These are phyloP conservation scores for Cacoxenus indagator DNA, from an alignment of 2,888 invertebrate species.

Conservation along the genomic window DNA sequence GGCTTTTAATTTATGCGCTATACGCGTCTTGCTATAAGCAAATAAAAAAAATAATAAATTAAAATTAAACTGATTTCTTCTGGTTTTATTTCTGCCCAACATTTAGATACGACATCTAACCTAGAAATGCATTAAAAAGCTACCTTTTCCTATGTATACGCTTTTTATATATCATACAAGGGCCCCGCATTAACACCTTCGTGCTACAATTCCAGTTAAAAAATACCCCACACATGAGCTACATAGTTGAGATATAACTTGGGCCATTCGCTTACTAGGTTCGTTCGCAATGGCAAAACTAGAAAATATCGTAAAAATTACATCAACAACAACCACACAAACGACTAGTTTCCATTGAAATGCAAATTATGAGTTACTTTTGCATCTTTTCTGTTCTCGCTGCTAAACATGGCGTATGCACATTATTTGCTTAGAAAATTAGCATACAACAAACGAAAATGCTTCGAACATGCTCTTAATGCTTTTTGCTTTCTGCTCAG, in stretches of 20 bases:
- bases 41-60: too few species aligned
- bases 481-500: conserved; percentile 8
- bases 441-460: conserved; percentile 39
- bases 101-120: too few species aligned
- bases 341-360: conserved; percentile 43
- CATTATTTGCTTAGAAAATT: conserved; percentile 52
- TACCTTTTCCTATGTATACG: conserved; percentile 36
- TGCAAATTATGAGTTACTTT: conserved; percentile 43
- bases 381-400: conserved; percentile 9
- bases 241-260: background rate
- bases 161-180: background rate
- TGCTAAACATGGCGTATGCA: conserved; percentile 30
- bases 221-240: conserved; percentile 11
- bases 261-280: conserved; percentile 23
- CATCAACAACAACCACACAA: conserved; percentile 48
- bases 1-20: conserved; percentile 32
- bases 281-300: conserved; percentile 17
- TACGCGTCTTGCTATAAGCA: too few species aligned
- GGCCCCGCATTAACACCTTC: conserved; percentile 49
- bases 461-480: conserved; percentile 35
- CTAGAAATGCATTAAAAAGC: conserved; percentile 25
- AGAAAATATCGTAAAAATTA: conserved; percentile 33
- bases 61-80: too few species aligned
- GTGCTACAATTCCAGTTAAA: conserved; percentile 54
- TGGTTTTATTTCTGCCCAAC: conserved; percentile 40